Evolutionary conservation across 2,888 invertebrate species (phyloP), one percentile per base, ranked within the genome.

Genomic region (Acrocyrtus sp.): DNA sequence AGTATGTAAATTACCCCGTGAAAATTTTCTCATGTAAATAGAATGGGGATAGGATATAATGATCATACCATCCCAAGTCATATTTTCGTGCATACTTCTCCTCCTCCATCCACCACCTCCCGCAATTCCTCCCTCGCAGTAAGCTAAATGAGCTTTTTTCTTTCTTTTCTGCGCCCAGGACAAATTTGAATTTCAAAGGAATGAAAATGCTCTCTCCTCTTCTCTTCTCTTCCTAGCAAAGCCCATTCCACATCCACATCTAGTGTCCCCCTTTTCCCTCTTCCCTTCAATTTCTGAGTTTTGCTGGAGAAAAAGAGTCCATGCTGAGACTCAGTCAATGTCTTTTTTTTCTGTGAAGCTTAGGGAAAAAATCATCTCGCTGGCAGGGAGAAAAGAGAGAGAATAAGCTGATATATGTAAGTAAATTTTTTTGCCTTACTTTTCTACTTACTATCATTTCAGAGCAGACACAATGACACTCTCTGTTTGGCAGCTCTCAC

Each of bases 151-250:
- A n/a, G n/a, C n/a, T n/a, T n/a, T n/a, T n/a, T n/a, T n/a, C n/a
- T n/a, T n/a, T n/a, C n/a, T n/a, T n/a, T n/a, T n/a, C n/a, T n/a
- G n/a, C n/a, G n/a, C 69, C 58, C 61, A 63, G 66, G 66, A 75
- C 72, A 68, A 77, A 79, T 79, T 79, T 79, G 79, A 79, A 77
- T 77, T 79, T 79, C 77, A 77, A 79, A 79, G 76, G 70, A 54
- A 54, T 54, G 39, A 39, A n/a, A 39, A 34, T 24, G 39, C 54
- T 15, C 22, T n/a, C n/a, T 39, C 29, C 53, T 34, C n/a, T 15
- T 17, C 29, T 53, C 53, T 34, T 29, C 53, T 39, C 26, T 6
- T 50, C 24, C 54, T 39, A 34, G 41, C 54, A 54, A 54, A 54
- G n/a, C n/a, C n/a, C n/a, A n/a, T n/a, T n/a, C n/a, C n/a, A n/a